phyloP scores from a whole-genome alignment of 2,797 vertebrate species.

The Mormyrus proboscirostris region DNA sequence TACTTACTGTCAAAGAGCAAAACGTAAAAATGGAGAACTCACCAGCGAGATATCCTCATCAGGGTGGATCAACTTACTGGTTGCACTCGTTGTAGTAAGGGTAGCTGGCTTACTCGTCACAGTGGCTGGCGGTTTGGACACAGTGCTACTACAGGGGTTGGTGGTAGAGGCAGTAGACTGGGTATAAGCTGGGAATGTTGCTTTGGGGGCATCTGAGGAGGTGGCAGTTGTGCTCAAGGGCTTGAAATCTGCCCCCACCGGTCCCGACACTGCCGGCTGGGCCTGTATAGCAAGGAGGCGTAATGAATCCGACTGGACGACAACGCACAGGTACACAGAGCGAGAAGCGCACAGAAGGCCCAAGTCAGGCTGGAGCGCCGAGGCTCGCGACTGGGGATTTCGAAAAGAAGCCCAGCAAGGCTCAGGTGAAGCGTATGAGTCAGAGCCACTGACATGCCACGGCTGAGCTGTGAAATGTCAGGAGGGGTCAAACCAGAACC shows the following conservation, averaged over 20 bases:
- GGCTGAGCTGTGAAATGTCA: neutral
- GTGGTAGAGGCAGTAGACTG: slow-evolving; percentile 87
- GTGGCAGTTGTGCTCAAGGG: slow-evolving; percentile 72
- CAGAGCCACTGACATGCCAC: slow-evolving; percentile 12
- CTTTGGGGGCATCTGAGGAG: slow-evolving; percentile 84
- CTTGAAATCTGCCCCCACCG: slow-evolving; percentile 78
- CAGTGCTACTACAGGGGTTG: slow-evolving; percentile 83
- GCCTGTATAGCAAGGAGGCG: slow-evolving; percentile 59
- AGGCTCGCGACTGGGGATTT: neutral
- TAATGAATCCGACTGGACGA: neutral
- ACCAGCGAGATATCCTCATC: slow-evolving; percentile 99
- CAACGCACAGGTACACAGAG: neutral
- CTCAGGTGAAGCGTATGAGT: neutral
- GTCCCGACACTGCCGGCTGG: slow-evolving; percentile 79
- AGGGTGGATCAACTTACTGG: slow-evolving; percentile 99
- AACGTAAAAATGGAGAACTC: slow-evolving; percentile 69
- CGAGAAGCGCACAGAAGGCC: neutral
- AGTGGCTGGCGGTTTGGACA: slow-evolving; percentile 85
- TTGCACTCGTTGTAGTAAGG: slow-evolving; percentile 95
- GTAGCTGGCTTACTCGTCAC: slow-evolving; percentile 96
- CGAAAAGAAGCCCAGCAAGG: neutral
- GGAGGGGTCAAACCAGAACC: neutral
- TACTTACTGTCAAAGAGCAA: slow-evolving; percentile 72
- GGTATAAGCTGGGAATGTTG: slow-evolving; percentile 97
- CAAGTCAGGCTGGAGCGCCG: neutral